A percentile compares a stretch with the other conserved stretches of the same genome.
Conservation (phyloP, 2,797 vertebrate genomes). For the Halcyon leucocephala region DNA sequence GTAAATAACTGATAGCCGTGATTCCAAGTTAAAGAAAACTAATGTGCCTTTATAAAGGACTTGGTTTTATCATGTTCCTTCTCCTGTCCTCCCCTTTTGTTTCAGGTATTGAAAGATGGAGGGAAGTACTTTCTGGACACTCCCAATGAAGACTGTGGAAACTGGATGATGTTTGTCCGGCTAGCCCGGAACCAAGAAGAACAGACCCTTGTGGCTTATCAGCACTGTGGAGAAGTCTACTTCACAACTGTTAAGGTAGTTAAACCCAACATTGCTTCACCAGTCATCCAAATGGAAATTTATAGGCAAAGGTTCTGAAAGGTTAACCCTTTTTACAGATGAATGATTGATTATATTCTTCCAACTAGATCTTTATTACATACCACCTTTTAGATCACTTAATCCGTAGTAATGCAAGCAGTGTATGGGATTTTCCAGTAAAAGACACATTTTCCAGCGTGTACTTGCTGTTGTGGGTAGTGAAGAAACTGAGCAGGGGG, state of each 20-base stretch:
- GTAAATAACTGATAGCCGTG: background rate
- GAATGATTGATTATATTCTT: background rate
- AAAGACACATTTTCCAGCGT: background rate
- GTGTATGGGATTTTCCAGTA: background rate
- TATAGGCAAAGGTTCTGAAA: background rate
- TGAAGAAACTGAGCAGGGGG: background rate
- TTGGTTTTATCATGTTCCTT: background rate
- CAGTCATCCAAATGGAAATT: background rate
- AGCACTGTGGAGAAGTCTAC: slow-evolving; percentile 73
- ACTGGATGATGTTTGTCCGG: slow-evolving; percentile 77
- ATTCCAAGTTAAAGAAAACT: background rate
- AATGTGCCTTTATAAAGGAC: background rate
- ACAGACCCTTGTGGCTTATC: slow-evolving; percentile 73
- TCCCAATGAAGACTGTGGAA: slow-evolving; percentile 74
- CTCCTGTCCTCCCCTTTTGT: background rate
- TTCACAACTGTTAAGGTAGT: slow-evolving; percentile 73
- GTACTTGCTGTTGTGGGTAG: background rate
- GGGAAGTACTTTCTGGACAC: slow-evolving; percentile 72
- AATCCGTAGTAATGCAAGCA: background rate
- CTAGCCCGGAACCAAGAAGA: slow-evolving; percentile 71
- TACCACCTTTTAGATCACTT: background rate
- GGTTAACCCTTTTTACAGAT: background rate
- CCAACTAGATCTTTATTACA: background rate
- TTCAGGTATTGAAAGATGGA: slow-evolving; percentile 71
- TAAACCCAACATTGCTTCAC: background rate